phyloP scores from a whole-genome alignment of 2,797 vertebrate genomes.

The Falco concolor region DNA sequence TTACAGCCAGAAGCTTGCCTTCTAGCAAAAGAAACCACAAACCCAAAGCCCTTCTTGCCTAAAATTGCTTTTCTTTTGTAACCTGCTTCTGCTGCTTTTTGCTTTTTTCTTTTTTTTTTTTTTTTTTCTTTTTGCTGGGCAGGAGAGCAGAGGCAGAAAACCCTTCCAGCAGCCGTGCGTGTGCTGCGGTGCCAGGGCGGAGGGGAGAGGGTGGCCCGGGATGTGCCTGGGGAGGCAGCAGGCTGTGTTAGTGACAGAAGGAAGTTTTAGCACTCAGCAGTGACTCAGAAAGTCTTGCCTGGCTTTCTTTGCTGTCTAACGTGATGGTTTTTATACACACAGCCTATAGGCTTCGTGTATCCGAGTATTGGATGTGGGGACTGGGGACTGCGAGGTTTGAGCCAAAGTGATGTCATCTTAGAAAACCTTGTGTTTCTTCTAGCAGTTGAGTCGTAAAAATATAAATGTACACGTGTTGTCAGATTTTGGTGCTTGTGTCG shows the following conservation, averaged over 20 bases:
- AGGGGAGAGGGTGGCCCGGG: neutral
- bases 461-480: rapidly evolving
- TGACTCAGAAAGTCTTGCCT: neutral
- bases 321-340: neutral
- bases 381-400: too few species aligned
- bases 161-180: rapidly evolving
- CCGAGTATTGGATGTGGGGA: neutral
- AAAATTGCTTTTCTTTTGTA: too few species aligned
- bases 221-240: neutral
- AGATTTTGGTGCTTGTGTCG: neutral
- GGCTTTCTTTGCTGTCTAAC: neutral
- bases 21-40: neutral
- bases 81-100: neutral
- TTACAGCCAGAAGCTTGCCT: neutral
- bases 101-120: neutral
- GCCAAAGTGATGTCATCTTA: neutral
- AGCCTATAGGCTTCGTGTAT: neutral
- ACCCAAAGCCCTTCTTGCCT: neutral
- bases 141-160: neutral
- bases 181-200: neutral
- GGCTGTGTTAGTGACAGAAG: neutral
- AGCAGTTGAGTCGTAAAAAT: neutral
- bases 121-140: too few species aligned
- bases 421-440: neutral
- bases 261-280: neutral